These are phyloP conservation scores for Damaliscus lunatus DNA, from an alignment of 2,113 vertebrate species.

Conservation along the genomic window DNA sequence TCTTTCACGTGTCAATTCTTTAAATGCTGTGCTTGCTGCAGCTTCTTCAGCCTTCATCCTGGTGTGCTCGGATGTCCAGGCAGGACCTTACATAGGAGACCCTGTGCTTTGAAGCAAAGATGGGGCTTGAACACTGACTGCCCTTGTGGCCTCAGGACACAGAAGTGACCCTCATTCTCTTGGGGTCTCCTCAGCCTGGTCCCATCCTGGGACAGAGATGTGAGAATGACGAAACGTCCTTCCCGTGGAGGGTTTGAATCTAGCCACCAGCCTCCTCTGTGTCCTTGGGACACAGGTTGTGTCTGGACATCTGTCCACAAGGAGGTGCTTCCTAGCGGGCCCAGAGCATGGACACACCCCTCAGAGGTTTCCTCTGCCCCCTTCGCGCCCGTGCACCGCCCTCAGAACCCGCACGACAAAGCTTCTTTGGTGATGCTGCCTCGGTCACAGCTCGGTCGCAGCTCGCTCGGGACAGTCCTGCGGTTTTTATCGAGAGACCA, in stretches of 20 bases:
- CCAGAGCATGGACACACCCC: slow-evolving; percentile 91
- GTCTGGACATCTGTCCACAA: slow-evolving; percentile 90
- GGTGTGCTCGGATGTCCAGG: neutral
- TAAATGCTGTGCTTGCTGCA: neutral
- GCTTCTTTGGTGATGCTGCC: slow-evolving; percentile 91
- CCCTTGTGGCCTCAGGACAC: slow-evolving; percentile 39
- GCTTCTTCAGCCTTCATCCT: slow-evolving; percentile 12
- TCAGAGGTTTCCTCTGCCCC: slow-evolving; percentile 87
- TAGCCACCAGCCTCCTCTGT: slow-evolving; percentile 84
- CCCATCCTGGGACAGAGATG: slow-evolving; percentile 85
- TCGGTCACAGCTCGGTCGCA: slow-evolving; percentile 85
- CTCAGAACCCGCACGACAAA: slow-evolving; percentile 90
- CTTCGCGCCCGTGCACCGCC: slow-evolving; percentile 91
- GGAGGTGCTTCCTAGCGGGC: slow-evolving; percentile 89
- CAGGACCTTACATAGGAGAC: neutral
- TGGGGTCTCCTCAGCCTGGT: slow-evolving; percentile 88
- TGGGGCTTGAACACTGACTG: neutral
- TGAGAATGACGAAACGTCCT: slow-evolving; percentile 90
- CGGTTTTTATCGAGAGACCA: slow-evolving; percentile 89
- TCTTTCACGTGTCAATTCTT: neutral
- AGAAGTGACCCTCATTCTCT: slow-evolving; percentile 84
- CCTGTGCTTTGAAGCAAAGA: slow-evolving; percentile 4
- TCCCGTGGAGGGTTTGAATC: slow-evolving; percentile 81
- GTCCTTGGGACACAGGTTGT: slow-evolving; percentile 87
- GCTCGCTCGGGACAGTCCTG: slow-evolving; percentile 84